Evolutionary conservation across 1,140 invertebrate genomes (phyloP), one percentile per base, ranked within the genome.

Genomic region (Megathymus violae): DNA sequence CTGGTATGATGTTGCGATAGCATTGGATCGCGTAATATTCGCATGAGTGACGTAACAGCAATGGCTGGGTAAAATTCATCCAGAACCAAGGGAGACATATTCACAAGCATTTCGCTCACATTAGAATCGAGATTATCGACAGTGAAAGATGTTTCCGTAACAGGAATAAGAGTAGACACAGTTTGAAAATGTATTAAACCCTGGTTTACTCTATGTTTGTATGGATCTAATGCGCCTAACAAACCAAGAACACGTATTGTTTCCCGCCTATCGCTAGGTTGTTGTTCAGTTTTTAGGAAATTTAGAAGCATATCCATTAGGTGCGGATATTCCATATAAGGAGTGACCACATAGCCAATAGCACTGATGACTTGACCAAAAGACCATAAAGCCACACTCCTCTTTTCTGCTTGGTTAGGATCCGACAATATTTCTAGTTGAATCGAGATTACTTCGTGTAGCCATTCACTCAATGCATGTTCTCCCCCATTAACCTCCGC

Each of bases 21-120:
- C 0, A 97, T 97, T 0, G 97, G 97, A 89, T 99, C 98, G 4
- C 96, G 93, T 40, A 99, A 95, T 19, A 99, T 99, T 64, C 96
- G 93, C 96, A 99, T 98, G 4, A 99, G 92, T 0, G 97, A 98
- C 1, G 97, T 96, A 68, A 99, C 98, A 0, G 98, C 98, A 56
- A 99, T 96, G 0, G 98, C 98, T 4, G 98, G 98, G 91, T 99
- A 99, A 89, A 99, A 99, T 88, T 99, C 99, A 75, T 99, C 98
- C 16, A 99, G 91, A 0, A 93, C 48, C 93, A 96, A 76, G 89
- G 95, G 94, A 31, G 95, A 95, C 97, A 99, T 98, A 80, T 97
- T 98, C 0, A 99, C 97, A n/a, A 99, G 89, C 96, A 99, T 97
- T 87, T 99, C 98, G 85, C 96, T 98, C 0, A 97, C 97, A 1